Conservation (phyloP, 1,140 invertebrate species). For the Chironomus striatipennis region DNA sequence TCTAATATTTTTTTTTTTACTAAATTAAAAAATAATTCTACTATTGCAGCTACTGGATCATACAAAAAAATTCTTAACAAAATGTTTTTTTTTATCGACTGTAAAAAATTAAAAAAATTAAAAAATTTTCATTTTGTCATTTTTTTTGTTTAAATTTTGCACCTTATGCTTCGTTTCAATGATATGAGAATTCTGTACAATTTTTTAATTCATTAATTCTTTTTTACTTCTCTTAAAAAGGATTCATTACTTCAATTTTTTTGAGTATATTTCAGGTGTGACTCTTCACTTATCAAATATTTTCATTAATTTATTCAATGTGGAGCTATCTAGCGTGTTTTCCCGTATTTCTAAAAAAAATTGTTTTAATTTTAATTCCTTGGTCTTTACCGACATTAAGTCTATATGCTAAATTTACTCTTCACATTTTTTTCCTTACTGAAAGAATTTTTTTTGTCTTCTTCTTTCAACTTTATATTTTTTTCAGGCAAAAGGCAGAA, state of each 20-base stretch:
- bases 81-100: neutral
- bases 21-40: too few relatives aligned
- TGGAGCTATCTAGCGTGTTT: neutral
- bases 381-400: too few relatives aligned
- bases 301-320: neutral
- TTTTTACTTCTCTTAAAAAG: slow-evolving; percentile 8
- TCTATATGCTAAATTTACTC: slow-evolving; percentile 4
- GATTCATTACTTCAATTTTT: neutral
- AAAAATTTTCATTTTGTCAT: neutral
- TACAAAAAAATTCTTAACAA: neutral
- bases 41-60: neutral
- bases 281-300: neutral
- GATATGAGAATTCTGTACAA: slow-evolving; percentile 13
- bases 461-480: neutral
- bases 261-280: slow-evolving; percentile 23
- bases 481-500: neutral
- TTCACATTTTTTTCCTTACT: neutral
- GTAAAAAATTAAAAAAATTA: neutral
- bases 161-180: slow-evolving; percentile 12
- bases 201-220: neutral
- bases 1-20: too few relatives aligned
- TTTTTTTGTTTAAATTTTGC: slow-evolving; percentile 2
- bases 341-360: neutral
- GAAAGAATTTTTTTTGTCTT: neutral
- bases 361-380: too few relatives aligned